These are phyloP conservation scores for Agriopis leucophaearia DNA, from an alignment of 2,888 invertebrate species.

Conservation along the genomic window DNA sequence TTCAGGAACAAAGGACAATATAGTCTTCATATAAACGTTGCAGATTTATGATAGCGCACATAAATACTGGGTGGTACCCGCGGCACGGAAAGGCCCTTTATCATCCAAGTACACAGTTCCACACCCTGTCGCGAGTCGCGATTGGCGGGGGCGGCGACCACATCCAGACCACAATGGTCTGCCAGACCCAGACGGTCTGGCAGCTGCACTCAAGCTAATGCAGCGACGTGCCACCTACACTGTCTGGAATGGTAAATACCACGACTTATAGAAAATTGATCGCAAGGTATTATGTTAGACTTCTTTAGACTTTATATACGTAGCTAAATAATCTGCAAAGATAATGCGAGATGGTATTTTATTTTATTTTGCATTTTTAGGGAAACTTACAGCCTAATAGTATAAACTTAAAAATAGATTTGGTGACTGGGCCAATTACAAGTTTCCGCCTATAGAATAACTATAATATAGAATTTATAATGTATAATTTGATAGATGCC, in stretches of 20 bases:
- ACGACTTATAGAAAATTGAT: not conserved
- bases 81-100: slow-evolving; percentile 10
- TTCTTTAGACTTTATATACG: not conserved
- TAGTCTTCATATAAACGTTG: not conserved
- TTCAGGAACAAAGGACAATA: not conserved
- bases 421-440: too few species aligned
- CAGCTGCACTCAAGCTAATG: slow-evolving; percentile 35
- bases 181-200: slow-evolving; percentile 14
- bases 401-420: too few species aligned
- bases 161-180: slow-evolving; percentile 38
- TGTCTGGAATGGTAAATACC: slow-evolving; percentile 36
- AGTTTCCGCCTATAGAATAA: too few species aligned
- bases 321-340: too few species aligned
- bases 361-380: too few species aligned
- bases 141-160: slow-evolving; percentile 34
- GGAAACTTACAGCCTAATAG: too few species aligned
- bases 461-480: too few species aligned
- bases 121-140: slow-evolving; percentile 29
- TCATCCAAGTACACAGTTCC: slow-evolving; percentile 11
- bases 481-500: too few species aligned
- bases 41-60: not conserved
- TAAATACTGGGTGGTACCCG: not conserved
- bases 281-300: not conserved
- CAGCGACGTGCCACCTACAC: slow-evolving; percentile 23
- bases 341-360: too few species aligned